phyloP scores from a whole-genome alignment of 2,888 invertebrate species.

The Cecidostiba fungosa region DNA sequence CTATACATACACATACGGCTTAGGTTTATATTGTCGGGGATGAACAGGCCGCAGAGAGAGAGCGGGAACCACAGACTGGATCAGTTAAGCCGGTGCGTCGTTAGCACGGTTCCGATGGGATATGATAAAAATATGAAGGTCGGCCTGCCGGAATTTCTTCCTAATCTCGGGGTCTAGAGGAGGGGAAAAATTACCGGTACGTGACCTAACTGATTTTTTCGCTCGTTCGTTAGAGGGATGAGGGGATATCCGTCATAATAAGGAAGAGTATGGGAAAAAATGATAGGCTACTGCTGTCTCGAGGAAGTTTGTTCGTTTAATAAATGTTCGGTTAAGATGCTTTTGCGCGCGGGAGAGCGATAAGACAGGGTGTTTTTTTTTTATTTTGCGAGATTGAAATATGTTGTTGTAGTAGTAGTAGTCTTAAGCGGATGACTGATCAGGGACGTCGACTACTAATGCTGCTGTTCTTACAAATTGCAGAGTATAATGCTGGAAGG shows the following conservation, averaged over 20 bases:
- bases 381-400: not conserved
- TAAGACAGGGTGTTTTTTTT: not conserved
- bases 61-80: not conserved
- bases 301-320: not conserved
- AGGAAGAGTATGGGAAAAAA: conserved; percentile 9
- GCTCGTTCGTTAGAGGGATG: conserved; percentile 13
- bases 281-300: not conserved
- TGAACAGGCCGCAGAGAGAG: not conserved
- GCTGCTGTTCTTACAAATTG: too few relatives aligned
- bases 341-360: not conserved
- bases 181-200: conserved; percentile 20
- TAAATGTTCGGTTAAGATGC: not conserved
- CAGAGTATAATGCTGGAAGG: too few relatives aligned
- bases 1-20: too few relatives aligned
- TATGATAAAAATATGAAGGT: conserved; percentile 32
- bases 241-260: conserved; percentile 1
- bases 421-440: too few relatives aligned
- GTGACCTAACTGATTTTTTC: conserved; percentile 51
- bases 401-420: not conserved
- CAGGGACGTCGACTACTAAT: too few relatives aligned
- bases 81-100: conserved; percentile 20
- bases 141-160: conserved; percentile 4
- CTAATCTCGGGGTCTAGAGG: conserved; percentile 11
- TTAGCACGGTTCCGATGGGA: conserved; percentile 5
- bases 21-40: not conserved